phyloP scores from a whole-genome alignment of 2,113 vertebrate species.

The Callionymus lyra region DNA sequence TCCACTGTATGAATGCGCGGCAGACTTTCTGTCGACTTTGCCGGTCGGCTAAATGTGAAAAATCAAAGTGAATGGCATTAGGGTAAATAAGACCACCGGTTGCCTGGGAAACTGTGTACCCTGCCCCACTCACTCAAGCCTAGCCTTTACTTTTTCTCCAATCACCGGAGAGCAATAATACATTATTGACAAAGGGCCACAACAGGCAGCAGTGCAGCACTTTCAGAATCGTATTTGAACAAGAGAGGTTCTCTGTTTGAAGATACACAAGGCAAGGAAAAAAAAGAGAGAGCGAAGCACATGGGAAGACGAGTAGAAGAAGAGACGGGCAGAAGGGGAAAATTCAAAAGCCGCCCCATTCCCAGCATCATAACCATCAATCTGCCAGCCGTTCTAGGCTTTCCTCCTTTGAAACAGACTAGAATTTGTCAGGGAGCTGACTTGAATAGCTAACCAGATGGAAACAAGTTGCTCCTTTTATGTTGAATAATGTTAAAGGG shows the following conservation, averaged over 20 bases:
- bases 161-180: constrained; percentile 67
- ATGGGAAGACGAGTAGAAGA: constrained; percentile 16
- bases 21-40: constrained; percentile 32
- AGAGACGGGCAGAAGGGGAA: constrained; percentile 22
- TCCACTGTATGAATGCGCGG: constrained; percentile 34
- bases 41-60: constrained; percentile 62
- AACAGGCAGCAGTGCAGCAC: constrained; percentile 63
- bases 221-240: constrained; percentile 68
- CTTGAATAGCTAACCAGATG: constrained; percentile 47
- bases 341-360: constrained; percentile 39
- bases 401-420: constrained; percentile 42
- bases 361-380: constrained; percentile 52
- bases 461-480: constrained; percentile 25
- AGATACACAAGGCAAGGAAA: constrained; percentile 38
- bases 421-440: constrained; percentile 45
- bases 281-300: constrained; percentile 24
- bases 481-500: constrained; percentile 8
- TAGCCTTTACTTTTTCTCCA: constrained; percentile 71
- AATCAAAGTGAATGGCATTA: constrained; percentile 75
- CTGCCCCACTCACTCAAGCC: constrained; percentile 64
- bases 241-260: constrained; percentile 45
- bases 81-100: constrained; percentile 71
- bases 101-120: constrained; percentile 68
- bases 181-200: constrained; percentile 69
- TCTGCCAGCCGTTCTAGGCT: constrained; percentile 46